phyloP scores from a whole-genome alignment of 2,113 vertebrate species.

The Quiscalus mexicanus region DNA sequence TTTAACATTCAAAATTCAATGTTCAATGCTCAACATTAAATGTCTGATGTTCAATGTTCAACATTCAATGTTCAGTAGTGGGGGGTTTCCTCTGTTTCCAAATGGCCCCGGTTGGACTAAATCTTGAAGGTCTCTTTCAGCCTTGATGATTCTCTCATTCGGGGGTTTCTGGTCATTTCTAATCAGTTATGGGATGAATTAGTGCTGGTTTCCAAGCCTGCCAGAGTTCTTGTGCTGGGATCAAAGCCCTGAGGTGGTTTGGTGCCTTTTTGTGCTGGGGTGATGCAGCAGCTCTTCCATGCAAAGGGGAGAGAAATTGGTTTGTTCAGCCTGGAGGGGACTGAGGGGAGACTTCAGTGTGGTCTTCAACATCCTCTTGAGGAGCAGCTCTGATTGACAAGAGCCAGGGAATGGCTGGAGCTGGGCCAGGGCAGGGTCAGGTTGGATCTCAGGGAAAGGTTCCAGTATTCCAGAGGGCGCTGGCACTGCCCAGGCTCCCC shows the following conservation, averaged over 20 bases:
- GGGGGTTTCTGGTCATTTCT: rapidly evolving
- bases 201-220: not conserved
- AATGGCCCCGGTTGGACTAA: not conserved
- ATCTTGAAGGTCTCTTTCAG: not conserved
- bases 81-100: not conserved
- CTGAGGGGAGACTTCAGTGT: not conserved
- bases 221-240: not conserved
- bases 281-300: not conserved
- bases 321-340: not conserved
- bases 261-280: not conserved
- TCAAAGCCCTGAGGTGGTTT: rapidly evolving
- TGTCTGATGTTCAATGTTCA: rapidly evolving
- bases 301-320: not conserved
- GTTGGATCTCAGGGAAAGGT: rapidly evolving
- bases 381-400: not conserved
- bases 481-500: not conserved
- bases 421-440: rapidly evolving
- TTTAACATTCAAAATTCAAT: rapidly evolving
- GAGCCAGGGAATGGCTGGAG: rapidly evolving
- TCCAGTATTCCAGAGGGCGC: not conserved
- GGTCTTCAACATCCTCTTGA: not conserved
- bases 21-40: rapidly evolving
- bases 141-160: no score
- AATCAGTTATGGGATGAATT: not conserved
- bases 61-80: rapidly evolving